A percentile compares a stretch with the other conserved stretches of the same genome.
These are phyloP conservation scores for Diglossa cyanea DNA, from an alignment of 2,797 vertebrate genomes.

Conservation along the genomic window DNA sequence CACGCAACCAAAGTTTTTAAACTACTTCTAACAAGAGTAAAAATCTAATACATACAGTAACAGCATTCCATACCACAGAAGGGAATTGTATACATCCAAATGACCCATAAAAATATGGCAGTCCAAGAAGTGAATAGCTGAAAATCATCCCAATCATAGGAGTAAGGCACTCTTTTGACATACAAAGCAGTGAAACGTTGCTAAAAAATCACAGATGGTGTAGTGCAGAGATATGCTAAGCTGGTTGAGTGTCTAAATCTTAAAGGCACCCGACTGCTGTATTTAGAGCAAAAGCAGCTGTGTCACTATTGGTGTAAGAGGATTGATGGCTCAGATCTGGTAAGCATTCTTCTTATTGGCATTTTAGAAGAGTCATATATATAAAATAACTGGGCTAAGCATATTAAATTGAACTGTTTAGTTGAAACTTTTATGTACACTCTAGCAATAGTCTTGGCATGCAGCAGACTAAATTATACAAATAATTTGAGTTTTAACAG, in stretches of 20 bases:
- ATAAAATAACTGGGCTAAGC: background rate
- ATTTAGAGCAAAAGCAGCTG: background rate
- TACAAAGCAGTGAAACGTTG: background rate
- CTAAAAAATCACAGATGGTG: background rate
- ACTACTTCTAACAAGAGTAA: background rate
- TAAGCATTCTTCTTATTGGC: background rate
- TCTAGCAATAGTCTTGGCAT: background rate
- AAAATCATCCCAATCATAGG: background rate
- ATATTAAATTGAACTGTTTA: background rate
- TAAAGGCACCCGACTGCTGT: background rate
- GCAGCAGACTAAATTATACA: background rate
- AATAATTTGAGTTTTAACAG: background rate
- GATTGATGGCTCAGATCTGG: background rate
- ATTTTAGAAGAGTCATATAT: background rate
- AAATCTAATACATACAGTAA: background rate
- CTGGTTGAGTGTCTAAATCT: constrained; percentile 1
- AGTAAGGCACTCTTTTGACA: background rate
- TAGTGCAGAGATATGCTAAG: background rate
- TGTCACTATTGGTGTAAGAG: background rate
- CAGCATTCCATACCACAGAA: background rate
- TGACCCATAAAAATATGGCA: background rate
- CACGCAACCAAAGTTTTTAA: background rate
- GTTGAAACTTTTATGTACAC: background rate
- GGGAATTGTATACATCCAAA: background rate
- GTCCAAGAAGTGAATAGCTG: background rate